Base-by-base conservation (phyloP, 2,113 vertebrate genomes). In the Caranx ignobilis region DNA sequence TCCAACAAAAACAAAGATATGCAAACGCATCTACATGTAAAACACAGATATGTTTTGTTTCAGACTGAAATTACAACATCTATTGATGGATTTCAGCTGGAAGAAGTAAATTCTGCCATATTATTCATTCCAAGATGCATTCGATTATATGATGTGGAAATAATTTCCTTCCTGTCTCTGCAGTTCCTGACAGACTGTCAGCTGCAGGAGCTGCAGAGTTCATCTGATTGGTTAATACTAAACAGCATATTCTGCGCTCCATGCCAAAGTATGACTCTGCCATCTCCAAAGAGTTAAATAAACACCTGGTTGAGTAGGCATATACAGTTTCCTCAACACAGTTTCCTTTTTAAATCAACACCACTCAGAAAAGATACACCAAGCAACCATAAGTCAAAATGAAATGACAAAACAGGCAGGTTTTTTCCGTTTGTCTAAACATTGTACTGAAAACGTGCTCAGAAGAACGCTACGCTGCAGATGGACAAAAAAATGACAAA, bases 331-430 rank as follows among this genome's bases (percentile, higher is more conserved):
- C 78, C 63, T 81, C 45, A 32, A 64, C 72, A 50, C 39, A 2
- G 54, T 78, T 87, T 87, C 81, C 88, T 88, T 92, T 91, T 90
- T 87, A 90, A 91, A 84, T 88, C 90, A 91, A 86, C 85, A 90
- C 72, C 81, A 89, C 86, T 88, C 76, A 71, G 81, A n/a, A 83
- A 87, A 84, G 82, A 84, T 73, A 90, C 78, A 86, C 68, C 75
- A 43, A 65, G 77, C 41, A 50, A 54, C 68, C 74, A 84, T 85
- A 87, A 78, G 77, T 91, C 80, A 89, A 81, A 70, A 84, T 9
- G 3, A 64, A 85, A 88, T 73, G 84, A 86, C 83, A 84, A 89
- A 94, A 75, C 76, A 83, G 72, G 15, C 2, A 4, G 61, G 61
- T 54, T 67, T 77, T 77, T 78, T 77, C 61, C 65, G 43, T 63